A percentile compares a stretch with the other conserved stretches of the same genome.
Conservation (phyloP, 1,140 invertebrate genomes). For the Drosophila sechellia region DNA sequence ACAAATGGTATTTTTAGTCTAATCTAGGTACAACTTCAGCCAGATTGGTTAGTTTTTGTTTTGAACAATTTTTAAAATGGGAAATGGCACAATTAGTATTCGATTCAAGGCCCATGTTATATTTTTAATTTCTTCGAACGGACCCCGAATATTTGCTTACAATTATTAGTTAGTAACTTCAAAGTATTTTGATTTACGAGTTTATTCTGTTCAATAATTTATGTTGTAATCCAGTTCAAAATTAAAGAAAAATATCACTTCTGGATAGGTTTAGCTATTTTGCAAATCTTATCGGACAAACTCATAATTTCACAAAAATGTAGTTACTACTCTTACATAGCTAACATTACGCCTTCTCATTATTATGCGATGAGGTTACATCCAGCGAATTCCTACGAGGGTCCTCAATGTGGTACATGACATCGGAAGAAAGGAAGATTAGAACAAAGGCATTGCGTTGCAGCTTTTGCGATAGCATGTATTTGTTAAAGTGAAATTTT, state of each 20-base stretch:
- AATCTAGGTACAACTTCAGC: constrained; percentile 51
- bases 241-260: constrained; percentile 45
- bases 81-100: constrained; percentile 53
- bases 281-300: constrained; percentile 23
- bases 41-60: constrained; percentile 42
- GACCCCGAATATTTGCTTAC: constrained; percentile 31
- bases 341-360: constrained; percentile 11
- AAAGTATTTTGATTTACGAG: constrained; percentile 35
- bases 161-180: constrained; percentile 31
- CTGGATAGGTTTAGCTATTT: constrained; percentile 27
- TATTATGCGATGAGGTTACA: constrained; percentile 3
- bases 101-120: constrained; percentile 41
- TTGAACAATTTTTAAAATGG: constrained; percentile 49
- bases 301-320: constrained; percentile 14
- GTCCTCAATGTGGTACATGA: constrained; percentile 9
- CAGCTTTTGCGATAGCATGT: constrained; percentile 7
- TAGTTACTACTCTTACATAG: constrained; percentile 13
- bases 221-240: constrained; percentile 41
- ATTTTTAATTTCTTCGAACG: constrained; percentile 17
- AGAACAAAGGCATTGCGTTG: constrained; percentile 16
- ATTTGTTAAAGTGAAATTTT: constrained; percentile 27
- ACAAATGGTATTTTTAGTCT: constrained; percentile 49
- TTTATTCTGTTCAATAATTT: constrained; percentile 10
- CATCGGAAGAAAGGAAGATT: background rate
- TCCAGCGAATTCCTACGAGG: background rate